phyloP scores from a whole-genome alignment of 64 coral and sea anemone species.

The Porites lutea region DNA sequence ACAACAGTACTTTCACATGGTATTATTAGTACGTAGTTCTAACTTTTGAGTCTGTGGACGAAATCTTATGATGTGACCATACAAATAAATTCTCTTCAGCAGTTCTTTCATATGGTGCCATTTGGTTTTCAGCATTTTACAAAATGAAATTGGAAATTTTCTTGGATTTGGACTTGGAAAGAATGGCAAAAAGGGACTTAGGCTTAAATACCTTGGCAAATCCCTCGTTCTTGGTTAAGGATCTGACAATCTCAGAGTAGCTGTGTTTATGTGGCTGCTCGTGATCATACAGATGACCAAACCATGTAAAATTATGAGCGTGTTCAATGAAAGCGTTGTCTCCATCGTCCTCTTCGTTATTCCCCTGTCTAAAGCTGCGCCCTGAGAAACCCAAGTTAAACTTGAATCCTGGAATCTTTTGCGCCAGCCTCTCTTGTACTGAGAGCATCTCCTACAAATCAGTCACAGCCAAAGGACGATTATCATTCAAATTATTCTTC shows the following conservation, averaged over 20 bases:
- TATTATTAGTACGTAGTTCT: too few species aligned
- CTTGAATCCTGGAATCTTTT: conserved; percentile 93
- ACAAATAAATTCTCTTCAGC: too few species aligned
- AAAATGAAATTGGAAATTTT: too few species aligned
- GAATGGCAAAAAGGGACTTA: not conserved
- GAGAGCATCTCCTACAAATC: conserved; percentile 76
- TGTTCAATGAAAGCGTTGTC: conserved; percentile 83
- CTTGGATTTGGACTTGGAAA: too few species aligned
- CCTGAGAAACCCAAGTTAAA: conserved; percentile 98
- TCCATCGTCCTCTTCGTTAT: conserved; percentile 85
- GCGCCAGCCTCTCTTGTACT: conserved; percentile 72
- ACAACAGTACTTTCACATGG: too few species aligned
- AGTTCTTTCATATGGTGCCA: too few species aligned
- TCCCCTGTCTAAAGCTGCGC: conserved; percentile 78
- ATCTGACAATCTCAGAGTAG: conserved; percentile 63
- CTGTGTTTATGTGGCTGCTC: conserved; percentile 92
- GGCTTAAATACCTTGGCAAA: conserved; percentile 80
- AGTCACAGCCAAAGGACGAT: too few species aligned
- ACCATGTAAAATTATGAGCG: conserved; percentile 90
- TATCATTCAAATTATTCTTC: too few species aligned
- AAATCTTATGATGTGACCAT: too few species aligned
- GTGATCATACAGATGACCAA: conserved; percentile 97
- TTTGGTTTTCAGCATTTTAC: too few species aligned
- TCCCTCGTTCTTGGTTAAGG: conserved; percentile 83
- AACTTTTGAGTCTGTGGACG: too few species aligned